Evolutionary conservation across 1,140 invertebrate species (phyloP), one percentile per base, ranked within the genome.

Genomic region (Danaus plexippus): DNA sequence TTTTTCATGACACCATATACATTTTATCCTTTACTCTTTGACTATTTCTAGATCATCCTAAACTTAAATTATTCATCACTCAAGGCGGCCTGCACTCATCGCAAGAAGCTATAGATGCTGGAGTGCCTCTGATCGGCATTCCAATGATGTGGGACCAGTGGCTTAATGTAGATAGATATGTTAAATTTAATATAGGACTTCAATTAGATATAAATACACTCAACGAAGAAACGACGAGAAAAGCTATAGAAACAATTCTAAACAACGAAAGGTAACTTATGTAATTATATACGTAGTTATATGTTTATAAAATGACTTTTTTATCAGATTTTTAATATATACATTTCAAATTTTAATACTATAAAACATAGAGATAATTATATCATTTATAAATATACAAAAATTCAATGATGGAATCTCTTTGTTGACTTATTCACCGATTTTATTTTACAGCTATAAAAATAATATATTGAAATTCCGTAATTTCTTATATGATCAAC

Each of bases 401-500:
- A 32, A 32, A 32, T 32, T 5, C 2, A 32, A 32, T 3, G 22
- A 32, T 32, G 1, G 7, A 15, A 1, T 15, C 22, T 32, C 22
- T 32, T 32, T 7, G 7, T 8, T 32, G 22, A 32, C 1, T 1
- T 32, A 7, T 32, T 32, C 1, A 6, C 2, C 2, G 7, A 32
- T 32, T 32, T 52, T 49, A 6, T 57, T 9, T 61, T 69, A 52
- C 52, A 68, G 59, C 1, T 76, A 70, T 42, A 57, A 73, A 11
- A 51, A 80, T 43, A 84, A 83, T 11, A 76, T 82, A 1, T 56
- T 68, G 22, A 66, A 66, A 32, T 15, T 82, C 3, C 86, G 86
- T 0, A 48, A 55, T 6, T 13, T 84, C 2, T 86, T 89, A 55
- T 57, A 67, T 43, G 91, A 92, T 68, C 87, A 88, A 55, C 89